Conservation (phyloP, 2,797 vertebrate genomes). For the Notoglanidium macrostoma region DNA sequence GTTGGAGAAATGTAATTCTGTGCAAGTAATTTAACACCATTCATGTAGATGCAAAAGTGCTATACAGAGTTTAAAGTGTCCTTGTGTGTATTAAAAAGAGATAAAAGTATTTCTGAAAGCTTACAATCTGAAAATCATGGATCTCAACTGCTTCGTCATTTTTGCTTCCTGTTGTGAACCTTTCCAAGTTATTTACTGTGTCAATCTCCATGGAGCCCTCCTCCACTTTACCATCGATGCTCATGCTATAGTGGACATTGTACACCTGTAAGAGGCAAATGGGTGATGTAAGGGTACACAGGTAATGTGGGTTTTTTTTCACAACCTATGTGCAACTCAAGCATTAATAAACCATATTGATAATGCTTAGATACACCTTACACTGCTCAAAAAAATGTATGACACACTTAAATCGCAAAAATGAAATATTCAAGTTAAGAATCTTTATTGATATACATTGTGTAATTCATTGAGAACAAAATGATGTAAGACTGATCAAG, state of each 20-base stretch:
- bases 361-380: not conserved
- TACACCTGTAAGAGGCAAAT: constrained; percentile 79
- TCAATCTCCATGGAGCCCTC: constrained; percentile 94
- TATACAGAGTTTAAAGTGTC: not conserved
- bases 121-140: constrained; percentile 93
- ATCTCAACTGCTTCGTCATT: constrained; percentile 88
- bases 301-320: too few species aligned
- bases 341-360: not conserved
- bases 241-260: constrained; percentile 95
- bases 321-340: not conserved
- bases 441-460: too few species aligned
- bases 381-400: too few species aligned
- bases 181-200: constrained; percentile 86
- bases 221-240: constrained; percentile 93
- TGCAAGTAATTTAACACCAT: not conserved
- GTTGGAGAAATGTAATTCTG: too few species aligned
- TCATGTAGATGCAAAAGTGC: not conserved
- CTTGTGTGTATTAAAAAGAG: not conserved
- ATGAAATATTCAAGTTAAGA: too few species aligned
- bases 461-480: too few species aligned
- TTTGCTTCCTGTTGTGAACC: constrained; percentile 88
- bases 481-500: too few species aligned
- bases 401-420: too few species aligned
- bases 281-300: not conserved
- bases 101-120: constrained; percentile 52